Evolutionary conservation across 30 jellyfish, hydroid and myxozoan species (phyloP).

Genomic region (Hydractinia echinata): DNA sequence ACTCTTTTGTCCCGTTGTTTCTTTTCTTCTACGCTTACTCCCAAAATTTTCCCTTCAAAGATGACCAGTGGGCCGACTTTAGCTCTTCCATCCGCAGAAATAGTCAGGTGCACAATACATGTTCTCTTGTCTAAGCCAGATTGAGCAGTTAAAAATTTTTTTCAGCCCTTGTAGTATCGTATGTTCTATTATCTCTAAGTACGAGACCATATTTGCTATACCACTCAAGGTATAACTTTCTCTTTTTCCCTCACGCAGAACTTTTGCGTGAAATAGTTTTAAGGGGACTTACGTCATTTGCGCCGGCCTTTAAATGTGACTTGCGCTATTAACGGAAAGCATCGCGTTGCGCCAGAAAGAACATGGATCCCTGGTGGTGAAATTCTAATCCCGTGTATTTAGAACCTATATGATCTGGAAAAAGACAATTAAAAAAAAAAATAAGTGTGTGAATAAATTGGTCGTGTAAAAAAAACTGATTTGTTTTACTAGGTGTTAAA

Average conservation of each 20-base stretch:
- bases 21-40: not conserved
- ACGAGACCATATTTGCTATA: conserved; percentile 10
- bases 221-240: not conserved
- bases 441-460: too few relatives aligned
- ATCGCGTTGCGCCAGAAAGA: not conserved
- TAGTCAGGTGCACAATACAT: not conserved
- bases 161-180: not conserved
- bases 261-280: not conserved
- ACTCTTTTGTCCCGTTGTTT: not conserved
- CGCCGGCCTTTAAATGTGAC: too few relatives aligned
- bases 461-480: too few relatives aligned
- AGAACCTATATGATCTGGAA: not conserved
- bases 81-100: not conserved
- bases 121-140: conserved; percentile 3
- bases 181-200: not conserved
- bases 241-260: conserved; percentile 9
- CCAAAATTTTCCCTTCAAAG: not conserved
- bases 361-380: not conserved
- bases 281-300: too few relatives aligned
- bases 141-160: not conserved
- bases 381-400: not conserved
- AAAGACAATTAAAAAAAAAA: not conserved
- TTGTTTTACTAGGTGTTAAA: too few relatives aligned
- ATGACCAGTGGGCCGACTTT: not conserved
- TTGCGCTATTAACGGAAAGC: not conserved